These are phyloP conservation scores for Agrenia bidenticulata DNA, from an alignment of 2,888 invertebrate genomes.

Conservation along the genomic window DNA sequence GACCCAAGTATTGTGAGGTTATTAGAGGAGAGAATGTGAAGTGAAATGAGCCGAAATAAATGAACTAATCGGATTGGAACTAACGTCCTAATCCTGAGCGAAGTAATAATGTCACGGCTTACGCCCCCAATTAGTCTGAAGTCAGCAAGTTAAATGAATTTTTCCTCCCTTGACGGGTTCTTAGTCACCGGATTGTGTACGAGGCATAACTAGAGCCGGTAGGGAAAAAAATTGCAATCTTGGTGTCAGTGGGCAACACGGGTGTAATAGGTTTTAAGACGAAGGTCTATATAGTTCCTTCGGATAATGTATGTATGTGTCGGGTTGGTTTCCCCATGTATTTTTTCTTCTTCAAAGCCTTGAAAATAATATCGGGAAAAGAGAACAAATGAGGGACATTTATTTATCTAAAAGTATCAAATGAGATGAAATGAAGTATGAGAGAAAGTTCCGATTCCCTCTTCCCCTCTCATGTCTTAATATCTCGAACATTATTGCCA, in stretches of 20 bases:
- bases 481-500: neutral
- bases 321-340: no score
- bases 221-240: no score
- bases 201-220: no score
- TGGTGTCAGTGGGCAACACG: no score
- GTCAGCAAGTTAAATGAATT: constrained; percentile 34
- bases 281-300: no score
- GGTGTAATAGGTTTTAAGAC: no score
- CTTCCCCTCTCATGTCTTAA: no score
- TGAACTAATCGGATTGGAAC: constrained; percentile 47
- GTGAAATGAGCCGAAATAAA: constrained; percentile 46
- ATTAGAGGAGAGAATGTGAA: constrained; percentile 19
- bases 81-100: constrained; percentile 38
- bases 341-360: neutral
- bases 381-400: constrained; percentile 25
- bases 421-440: constrained; percentile 17
- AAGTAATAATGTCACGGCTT: constrained; percentile 49
- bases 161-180: neutral
- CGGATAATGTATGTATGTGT: no score
- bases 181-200: no score
- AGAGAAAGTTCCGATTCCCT: no score
- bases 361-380: constrained; percentile 18
- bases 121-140: constrained; percentile 47
- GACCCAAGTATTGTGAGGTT: no score
- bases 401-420: constrained; percentile 27